Percentiles rank a stretch among this genome's conserved stretches.
Evolutionary conservation across 1,140 invertebrate species (phyloP).

Genomic region (Dufourea novaeangliae): DNA sequence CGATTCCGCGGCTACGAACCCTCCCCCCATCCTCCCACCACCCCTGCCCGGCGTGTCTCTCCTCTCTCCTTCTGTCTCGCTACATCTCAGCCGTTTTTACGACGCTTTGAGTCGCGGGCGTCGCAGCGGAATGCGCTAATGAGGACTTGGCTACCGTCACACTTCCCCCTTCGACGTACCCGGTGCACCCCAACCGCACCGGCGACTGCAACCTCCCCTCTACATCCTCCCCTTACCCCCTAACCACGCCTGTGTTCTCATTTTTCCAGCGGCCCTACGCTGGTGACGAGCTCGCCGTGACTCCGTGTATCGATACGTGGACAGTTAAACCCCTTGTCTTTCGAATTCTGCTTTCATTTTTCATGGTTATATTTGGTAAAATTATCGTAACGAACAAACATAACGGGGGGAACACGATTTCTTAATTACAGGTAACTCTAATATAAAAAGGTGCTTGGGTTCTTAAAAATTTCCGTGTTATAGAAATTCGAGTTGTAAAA

Average conservation of each 20-base stretch:
- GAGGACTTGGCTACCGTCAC: slow-evolving; percentile 81
- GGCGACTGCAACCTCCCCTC: slow-evolving; percentile 42
- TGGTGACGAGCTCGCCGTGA: slow-evolving; percentile 27
- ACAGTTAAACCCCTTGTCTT: neutral
- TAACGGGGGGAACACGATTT: no score
- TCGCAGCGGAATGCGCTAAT: slow-evolving; percentile 82
- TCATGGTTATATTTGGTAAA: no score
- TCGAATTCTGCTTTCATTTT: no score
- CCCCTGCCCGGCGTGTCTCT: neutral
- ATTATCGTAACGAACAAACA: no score
- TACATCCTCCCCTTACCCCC: no score
- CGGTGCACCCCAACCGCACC: slow-evolving; percentile 54
- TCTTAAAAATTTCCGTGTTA: no score
- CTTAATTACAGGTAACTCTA: no score
- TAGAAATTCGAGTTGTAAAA: no score
- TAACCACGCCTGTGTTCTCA: slow-evolving; percentile 21
- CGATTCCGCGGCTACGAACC: slow-evolving; percentile 35
- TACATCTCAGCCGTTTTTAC: slow-evolving; percentile 81
- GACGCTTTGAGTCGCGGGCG: slow-evolving; percentile 81
- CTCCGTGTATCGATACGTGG: slow-evolving; percentile 34
- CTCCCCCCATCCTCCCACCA: neutral
- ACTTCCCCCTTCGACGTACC: slow-evolving; percentile 69
- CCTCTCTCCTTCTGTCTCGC: slow-evolving; percentile 56
- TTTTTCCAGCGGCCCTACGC: neutral
- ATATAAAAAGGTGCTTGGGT: no score